Base-by-base conservation (phyloP, 2,113 vertebrate genomes). In the Prietella phreatophila region DNA sequence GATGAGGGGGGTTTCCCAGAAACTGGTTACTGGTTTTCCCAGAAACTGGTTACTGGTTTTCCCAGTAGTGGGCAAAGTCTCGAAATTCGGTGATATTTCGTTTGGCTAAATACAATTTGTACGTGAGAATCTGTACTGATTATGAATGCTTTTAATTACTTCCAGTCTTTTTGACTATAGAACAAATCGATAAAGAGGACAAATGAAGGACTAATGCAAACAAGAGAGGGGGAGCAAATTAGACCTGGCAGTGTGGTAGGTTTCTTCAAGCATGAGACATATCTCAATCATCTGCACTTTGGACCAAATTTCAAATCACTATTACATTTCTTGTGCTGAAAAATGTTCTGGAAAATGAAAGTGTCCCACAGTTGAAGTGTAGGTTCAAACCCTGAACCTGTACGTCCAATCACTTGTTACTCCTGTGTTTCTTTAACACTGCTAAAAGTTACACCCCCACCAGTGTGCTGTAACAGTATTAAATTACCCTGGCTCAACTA, bases 401-500 rank as follows among this genome's bases (percentile, higher is more conserved):
- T 33, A 22, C 19, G 5, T 84, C n/a, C 50, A 10, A 39, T 36
- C 22, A 11, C 15, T 76, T 0, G n/a, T 30, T 39, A 13, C 33
- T 17, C 33, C 11, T 36, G 50, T 53, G 63, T 53, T 85, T 73
- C 83, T 56, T 56, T 27, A 25, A 33, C 61, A 47, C 56, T 76
- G 53, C 6, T 25, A 20, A 78, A 65, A n/a, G 42, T 73, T 33
- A 55, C 65, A 50, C 39, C 82, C 39, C 19, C 14, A 60, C 4
- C 36, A 25, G 17, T 75, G 65, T 87, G 80, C 80, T 75, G 22
- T 36, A 47, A 61, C 53, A 56, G 53, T 73, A 75, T 83, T 82
- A 60, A 58, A 87, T 87, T 60, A 83, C 80, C 25, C n/a, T 61
- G 55, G 80, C 86, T 83, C 80, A 61, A 67, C 86, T 61, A 60